Percentiles rank a stretch among this genome's conserved stretches.
Conservation (phyloP, 2,113 vertebrate genomes). For the Eulemur macaco region DNA sequence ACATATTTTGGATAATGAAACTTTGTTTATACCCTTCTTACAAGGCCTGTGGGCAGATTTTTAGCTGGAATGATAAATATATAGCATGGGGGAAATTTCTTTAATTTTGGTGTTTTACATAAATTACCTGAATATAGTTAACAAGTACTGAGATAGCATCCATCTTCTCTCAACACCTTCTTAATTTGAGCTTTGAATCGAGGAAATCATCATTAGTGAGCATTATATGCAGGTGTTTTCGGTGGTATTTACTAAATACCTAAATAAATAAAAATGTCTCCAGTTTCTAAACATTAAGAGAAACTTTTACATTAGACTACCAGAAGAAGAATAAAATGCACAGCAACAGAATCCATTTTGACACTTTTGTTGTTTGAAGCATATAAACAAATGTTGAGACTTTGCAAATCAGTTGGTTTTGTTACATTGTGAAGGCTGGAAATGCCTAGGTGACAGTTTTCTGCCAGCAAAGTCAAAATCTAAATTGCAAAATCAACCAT, state of each 20-base stretch:
- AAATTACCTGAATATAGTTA: slow-evolving; percentile 52
- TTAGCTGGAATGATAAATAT: background rate
- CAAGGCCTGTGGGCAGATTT: slow-evolving; percentile 28
- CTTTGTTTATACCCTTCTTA: slow-evolving; percentile 22
- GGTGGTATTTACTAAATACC: background rate
- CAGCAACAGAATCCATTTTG: background rate
- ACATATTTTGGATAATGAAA: slow-evolving; percentile 10
- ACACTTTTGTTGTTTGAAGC: slow-evolving; percentile 38
- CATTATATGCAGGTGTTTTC: slow-evolving; percentile 48
- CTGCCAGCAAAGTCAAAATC: slow-evolving; percentile 30
- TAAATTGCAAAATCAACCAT: background rate
- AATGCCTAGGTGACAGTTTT: slow-evolving; percentile 18
- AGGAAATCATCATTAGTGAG: background rate
- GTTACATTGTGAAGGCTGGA: background rate
- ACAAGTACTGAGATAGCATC: slow-evolving; percentile 5
- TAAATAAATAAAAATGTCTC: background rate
- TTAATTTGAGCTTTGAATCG: background rate
- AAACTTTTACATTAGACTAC: slow-evolving; percentile 25
- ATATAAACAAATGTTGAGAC: background rate
- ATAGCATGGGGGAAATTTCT: background rate
- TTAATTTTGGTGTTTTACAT: slow-evolving; percentile 31
- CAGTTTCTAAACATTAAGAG: slow-evolving; percentile 47
- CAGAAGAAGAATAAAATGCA: slow-evolving; percentile 28
- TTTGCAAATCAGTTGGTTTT: slow-evolving; percentile 25
- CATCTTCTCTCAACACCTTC: slow-evolving; percentile 25